These are phyloP conservation scores for Epinotia nisella DNA, from an alignment of 2,888 invertebrate species.

Conservation along the genomic window DNA sequence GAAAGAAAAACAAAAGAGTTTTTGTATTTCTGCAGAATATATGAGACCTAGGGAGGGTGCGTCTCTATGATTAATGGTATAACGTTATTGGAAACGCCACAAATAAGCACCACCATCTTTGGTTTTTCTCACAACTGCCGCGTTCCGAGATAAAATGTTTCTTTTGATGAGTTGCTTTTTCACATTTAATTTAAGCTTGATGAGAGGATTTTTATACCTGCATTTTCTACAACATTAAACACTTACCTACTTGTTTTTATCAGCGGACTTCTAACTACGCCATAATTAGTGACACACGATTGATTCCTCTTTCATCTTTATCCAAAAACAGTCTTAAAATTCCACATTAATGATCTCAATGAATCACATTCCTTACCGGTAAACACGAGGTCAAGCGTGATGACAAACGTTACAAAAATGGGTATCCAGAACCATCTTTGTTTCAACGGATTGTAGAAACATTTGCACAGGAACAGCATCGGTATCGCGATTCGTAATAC, in stretches of 20 bases:
- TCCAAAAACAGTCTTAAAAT: conserved; percentile 6
- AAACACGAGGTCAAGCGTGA: conserved; percentile 80
- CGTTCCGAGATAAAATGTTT: conserved; percentile 31
- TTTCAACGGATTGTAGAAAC: conserved; percentile 70
- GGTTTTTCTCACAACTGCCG: conserved; percentile 40
- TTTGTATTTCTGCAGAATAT: conserved; percentile 40
- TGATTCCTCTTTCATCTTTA: conserved; percentile 16
- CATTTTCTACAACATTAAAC: background rate
- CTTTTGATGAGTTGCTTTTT: conserved; percentile 23
- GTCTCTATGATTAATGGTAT: conserved; percentile 44
- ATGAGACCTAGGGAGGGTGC: conserved; percentile 44
- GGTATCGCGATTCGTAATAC: conserved; percentile 71
- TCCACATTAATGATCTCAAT: conserved; percentile 6
- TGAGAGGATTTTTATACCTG: conserved; percentile 11
- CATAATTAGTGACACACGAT: background rate
- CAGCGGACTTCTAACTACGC: background rate
- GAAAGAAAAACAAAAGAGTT: conserved; percentile 39
- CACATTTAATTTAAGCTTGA: background rate
- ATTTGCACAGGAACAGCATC: conserved; percentile 67
- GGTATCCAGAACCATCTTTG: conserved; percentile 75
- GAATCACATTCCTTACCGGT: conserved; percentile 70
- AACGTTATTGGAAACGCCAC: conserved; percentile 42
- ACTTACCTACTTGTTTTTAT: background rate
- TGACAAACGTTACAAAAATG: conserved; percentile 69
- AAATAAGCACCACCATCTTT: conserved; percentile 41